These are phyloP conservation scores for Buteo buteo DNA, from an alignment of 2,113 vertebrate species.

Conservation along the genomic window DNA sequence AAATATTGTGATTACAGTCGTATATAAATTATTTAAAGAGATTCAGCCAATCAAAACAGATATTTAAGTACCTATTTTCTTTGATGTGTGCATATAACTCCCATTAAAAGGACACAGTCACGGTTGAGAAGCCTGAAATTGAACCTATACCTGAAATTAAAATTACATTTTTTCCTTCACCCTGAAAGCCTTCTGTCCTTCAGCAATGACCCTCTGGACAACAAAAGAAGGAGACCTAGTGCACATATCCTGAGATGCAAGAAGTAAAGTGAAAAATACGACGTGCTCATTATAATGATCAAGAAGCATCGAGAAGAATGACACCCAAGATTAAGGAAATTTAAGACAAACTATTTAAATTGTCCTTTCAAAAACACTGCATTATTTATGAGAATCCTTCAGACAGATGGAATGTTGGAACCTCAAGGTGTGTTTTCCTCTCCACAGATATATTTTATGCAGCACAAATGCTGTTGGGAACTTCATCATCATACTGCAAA, in stretches of 20 bases:
- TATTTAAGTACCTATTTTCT: conserved; percentile 60
- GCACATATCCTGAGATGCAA: neutral
- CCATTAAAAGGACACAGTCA: conserved; percentile 56
- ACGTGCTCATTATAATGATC: neutral
- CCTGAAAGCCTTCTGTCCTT: conserved; percentile 5
- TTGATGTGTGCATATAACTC: conserved; percentile 41
- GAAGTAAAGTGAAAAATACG: neutral
- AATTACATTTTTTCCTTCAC: neutral
- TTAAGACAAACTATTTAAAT: conserved; percentile 10
- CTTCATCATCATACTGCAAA: neutral
- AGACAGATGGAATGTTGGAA: conserved; percentile 9
- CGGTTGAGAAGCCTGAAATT: conserved; percentile 50
- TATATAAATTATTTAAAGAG: conserved; percentile 72
- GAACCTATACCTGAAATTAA: conserved; percentile 45
- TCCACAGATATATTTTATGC: neutral
- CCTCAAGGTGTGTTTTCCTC: conserved; percentile 13
- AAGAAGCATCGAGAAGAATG: neutral
- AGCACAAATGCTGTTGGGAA: neutral
- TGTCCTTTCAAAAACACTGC: conserved; percentile 1
- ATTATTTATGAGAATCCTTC: conserved; percentile 11
- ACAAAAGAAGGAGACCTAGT: neutral
- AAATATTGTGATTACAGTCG: conserved; percentile 68
- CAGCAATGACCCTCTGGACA: neutral
- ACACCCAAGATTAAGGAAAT: neutral
- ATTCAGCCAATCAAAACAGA: conserved; percentile 64